These are phyloP conservation scores for Protosalanx chinensis DNA, from an alignment of 2,797 vertebrate species.

Conservation along the genomic window DNA sequence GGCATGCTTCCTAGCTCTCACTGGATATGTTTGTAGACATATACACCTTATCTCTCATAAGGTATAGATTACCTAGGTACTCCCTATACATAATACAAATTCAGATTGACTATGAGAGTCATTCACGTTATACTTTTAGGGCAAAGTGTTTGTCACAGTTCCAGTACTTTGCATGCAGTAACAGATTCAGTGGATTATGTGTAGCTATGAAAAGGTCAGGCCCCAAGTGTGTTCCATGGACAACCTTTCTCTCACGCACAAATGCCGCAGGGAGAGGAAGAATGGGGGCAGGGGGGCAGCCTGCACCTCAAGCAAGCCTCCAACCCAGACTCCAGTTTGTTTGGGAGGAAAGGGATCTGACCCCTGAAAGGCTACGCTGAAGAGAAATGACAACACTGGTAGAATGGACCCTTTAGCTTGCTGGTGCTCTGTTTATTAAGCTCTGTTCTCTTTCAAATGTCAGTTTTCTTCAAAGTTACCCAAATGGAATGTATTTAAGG, in stretches of 20 bases:
- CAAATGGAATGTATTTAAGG: no score
- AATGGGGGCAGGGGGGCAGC: slow-evolving; percentile 37
- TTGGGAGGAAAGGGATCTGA: slow-evolving; percentile 50
- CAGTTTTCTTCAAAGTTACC: no score
- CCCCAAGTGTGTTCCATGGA: slow-evolving; percentile 45
- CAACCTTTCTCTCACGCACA: slow-evolving; percentile 50
- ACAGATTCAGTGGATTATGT: not conserved
- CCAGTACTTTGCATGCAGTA: not conserved
- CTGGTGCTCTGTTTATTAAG: not conserved
- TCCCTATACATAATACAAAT: not conserved
- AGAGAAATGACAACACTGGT: slow-evolving; percentile 33
- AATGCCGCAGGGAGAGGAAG: slow-evolving; percentile 51
- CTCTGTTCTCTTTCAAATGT: not conserved
- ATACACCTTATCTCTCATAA: not conserved
- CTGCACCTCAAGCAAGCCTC: slow-evolving; percentile 45
- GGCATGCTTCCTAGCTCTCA: slow-evolving; percentile 21
- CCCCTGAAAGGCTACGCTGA: slow-evolving; percentile 42
- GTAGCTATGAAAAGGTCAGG: not conserved
- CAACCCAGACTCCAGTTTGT: slow-evolving; percentile 60
- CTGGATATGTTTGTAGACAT: slow-evolving; percentile 21
- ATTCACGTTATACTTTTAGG: no score
- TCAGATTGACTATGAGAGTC: not conserved
- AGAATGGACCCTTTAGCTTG: no score
- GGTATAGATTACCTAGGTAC: not conserved
- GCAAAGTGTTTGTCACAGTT: not conserved